These are phyloP conservation scores for Cichladusa arquata DNA, from an alignment of 2,113 vertebrate species.

Conservation along the genomic window DNA sequence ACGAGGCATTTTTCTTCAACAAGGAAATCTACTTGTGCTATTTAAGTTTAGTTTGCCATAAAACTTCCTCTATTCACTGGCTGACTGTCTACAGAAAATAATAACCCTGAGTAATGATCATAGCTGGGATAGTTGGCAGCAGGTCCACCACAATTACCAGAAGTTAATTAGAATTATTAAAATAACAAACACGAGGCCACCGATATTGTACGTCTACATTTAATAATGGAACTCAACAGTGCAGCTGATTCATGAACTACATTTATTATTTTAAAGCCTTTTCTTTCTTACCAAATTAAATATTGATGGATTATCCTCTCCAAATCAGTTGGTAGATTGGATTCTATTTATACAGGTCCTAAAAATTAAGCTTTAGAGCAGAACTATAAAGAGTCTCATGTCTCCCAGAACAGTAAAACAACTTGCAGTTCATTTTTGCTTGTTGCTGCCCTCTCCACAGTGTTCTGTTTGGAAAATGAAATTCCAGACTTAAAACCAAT, in stretches of 20 bases:
- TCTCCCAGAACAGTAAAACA: slow-evolving; percentile 20
- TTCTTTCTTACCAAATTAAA: slow-evolving; percentile 66
- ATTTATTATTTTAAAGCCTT: slow-evolving; percentile 52
- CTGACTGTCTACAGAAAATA: slow-evolving; percentile 44
- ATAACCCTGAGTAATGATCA: slow-evolving; percentile 55
- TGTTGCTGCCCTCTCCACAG: neutral
- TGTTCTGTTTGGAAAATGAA: neutral
- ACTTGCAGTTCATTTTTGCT: neutral
- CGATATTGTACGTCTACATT: slow-evolving; percentile 50
- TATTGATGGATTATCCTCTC: slow-evolving; percentile 61
- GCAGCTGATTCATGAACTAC: slow-evolving; percentile 53
- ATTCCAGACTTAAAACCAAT: neutral
- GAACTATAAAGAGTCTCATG: slow-evolving; percentile 33
- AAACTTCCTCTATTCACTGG: slow-evolving; percentile 40
- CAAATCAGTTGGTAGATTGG: slow-evolving; percentile 1
- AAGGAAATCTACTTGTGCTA: slow-evolving; percentile 19
- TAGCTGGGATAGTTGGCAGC: neutral
- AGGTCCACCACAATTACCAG: slow-evolving; percentile 70
- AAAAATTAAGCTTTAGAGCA: slow-evolving; percentile 40
- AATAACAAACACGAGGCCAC: slow-evolving; percentile 63
- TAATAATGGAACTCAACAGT: slow-evolving; percentile 59
- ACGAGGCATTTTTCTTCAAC: slow-evolving; percentile 14
- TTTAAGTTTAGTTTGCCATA: slow-evolving; percentile 44
- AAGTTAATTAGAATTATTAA: slow-evolving; percentile 76
- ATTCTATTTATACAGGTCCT: slow-evolving; percentile 51